These are phyloP conservation scores for Echinarachnius parma DNA, from an alignment of 53 echinoderm and acorn worm species.

Conservation along the genomic window DNA sequence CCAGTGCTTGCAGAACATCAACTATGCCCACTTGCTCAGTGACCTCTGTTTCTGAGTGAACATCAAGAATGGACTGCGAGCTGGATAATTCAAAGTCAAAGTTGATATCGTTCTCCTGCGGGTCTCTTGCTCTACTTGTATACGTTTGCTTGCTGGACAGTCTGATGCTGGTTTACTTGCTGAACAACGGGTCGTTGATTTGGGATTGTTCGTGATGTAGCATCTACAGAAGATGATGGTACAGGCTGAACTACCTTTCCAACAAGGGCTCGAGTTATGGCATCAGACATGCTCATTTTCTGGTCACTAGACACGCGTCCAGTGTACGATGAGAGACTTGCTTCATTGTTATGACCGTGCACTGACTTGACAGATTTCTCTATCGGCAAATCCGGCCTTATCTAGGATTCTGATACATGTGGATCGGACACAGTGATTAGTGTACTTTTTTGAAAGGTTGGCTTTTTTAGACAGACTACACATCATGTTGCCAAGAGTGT, in stretches of 20 bases:
- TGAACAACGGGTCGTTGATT: too few species aligned
- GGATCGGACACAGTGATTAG: constrained; percentile 1
- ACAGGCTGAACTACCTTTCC: too few species aligned
- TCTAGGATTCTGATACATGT: neutral
- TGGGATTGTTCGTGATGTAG: too few species aligned
- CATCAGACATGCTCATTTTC: constrained; percentile 6
- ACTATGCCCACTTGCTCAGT: neutral
- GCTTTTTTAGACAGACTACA: neutral
- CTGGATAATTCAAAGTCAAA: neutral
- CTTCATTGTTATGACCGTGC: constrained; percentile 10
- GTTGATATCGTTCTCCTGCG: neutral
- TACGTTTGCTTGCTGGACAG: neutral
- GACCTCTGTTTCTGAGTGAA: neutral
- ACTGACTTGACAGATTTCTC: constrained; percentile 5
- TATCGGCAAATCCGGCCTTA: neutral
- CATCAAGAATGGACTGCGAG: neutral
- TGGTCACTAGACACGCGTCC: neutral
- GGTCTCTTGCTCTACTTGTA: too few species aligned
- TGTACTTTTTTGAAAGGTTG: neutral
- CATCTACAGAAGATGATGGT: neutral
- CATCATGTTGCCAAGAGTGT: constrained; percentile 6
- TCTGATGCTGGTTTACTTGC: neutral
- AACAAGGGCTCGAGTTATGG: constrained; percentile 11
- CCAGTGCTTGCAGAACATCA: neutral
- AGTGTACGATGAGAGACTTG: neutral